Conservation (phyloP, 2,113 vertebrate species). For the Sinocyclocheilus anshuiensis region DNA sequence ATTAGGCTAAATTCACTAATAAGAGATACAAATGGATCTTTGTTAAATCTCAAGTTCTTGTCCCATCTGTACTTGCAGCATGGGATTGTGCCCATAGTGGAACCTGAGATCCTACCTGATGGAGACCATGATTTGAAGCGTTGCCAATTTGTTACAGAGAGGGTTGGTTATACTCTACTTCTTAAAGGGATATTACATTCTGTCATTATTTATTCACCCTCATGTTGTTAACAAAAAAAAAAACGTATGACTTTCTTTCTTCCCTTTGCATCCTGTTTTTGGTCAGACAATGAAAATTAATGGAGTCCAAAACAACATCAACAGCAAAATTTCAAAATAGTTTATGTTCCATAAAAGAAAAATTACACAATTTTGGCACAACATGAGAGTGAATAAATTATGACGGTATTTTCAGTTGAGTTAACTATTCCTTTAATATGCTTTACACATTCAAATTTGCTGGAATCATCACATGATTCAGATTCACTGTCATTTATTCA, state of each 20-base stretch:
- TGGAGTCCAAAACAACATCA: not conserved
- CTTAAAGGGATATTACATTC: not conserved
- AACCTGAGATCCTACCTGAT: conserved; percentile 94
- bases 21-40: not conserved
- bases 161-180: conserved; percentile 74
- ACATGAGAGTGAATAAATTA: not conserved
- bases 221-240: too few species aligned
- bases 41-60: not conserved
- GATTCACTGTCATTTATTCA: conserved; percentile 57
- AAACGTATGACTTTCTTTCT: not conserved
- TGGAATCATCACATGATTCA: too few species aligned
- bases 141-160: conserved; percentile 94
- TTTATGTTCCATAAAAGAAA: too few species aligned
- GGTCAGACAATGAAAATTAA: not conserved
- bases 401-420: too few species aligned
- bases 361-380: not conserved
- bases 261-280: not conserved
- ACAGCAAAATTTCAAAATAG: too few species aligned
- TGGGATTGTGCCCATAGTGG: conserved; percentile 93
- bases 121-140: conserved; percentile 95
- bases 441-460: not conserved
- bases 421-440: not conserved
- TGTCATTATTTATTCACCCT: too few species aligned
- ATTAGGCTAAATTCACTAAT: not conserved
- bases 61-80: conserved; percentile 73